Conservation (phyloP, 2,888 invertebrate species). For the Sipha maydis region DNA sequence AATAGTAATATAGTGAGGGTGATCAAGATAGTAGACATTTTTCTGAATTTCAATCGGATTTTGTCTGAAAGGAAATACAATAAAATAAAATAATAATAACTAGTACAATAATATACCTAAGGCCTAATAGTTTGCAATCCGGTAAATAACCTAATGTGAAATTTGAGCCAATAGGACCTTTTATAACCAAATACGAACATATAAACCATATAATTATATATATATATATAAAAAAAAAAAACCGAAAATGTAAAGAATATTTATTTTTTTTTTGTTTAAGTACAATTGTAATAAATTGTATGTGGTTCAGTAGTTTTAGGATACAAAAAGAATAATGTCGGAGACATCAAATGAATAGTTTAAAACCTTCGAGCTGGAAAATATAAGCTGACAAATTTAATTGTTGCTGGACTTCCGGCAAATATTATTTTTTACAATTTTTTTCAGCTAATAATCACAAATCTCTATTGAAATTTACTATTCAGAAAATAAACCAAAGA, state of each 20-base stretch:
- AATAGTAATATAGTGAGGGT: too few relatives aligned
- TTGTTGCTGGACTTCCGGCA: constrained; percentile 37
- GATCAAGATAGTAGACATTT: too few relatives aligned
- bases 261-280: constrained; percentile 27
- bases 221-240: background rate
- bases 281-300: constrained; percentile 8
- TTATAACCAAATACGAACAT: constrained; percentile 3
- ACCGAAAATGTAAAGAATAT: constrained; percentile 32
- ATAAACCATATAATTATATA: background rate
- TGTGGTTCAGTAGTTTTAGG: constrained; percentile 46
- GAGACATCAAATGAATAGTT: constrained; percentile 17
- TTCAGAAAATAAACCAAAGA: background rate
- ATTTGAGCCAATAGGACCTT: constrained; percentile 10
- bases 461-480: background rate
- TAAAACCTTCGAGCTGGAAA: constrained; percentile 23
- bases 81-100: background rate
- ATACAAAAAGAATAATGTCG: constrained; percentile 29
- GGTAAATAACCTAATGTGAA: constrained; percentile 34
- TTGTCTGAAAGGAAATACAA: too few relatives aligned
- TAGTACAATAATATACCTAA: background rate
- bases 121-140: background rate
- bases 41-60: too few relatives aligned
- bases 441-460: background rate
- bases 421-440: background rate
- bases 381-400: constrained; percentile 41